A percentile compares a stretch with the other conserved stretches of the same genome.
phyloP scores from a whole-genome alignment of 2,888 invertebrate genomes.

The Sisyra nigra region DNA sequence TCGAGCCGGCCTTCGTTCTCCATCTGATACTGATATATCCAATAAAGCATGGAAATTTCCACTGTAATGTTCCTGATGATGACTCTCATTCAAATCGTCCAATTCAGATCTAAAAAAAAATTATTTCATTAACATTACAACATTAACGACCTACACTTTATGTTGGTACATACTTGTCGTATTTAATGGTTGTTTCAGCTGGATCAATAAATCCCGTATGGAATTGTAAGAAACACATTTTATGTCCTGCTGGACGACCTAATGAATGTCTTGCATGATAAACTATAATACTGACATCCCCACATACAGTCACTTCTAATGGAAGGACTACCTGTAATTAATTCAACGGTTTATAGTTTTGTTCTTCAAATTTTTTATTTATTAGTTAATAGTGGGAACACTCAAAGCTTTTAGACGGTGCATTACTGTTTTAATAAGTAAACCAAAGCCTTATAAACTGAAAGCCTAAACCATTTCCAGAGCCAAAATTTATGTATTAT shows the following conservation, averaged over 20 bases:
- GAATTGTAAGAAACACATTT: slow-evolving; percentile 75
- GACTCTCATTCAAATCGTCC: slow-evolving; percentile 60
- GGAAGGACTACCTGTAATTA: slow-evolving; percentile 34
- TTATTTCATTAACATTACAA: no score
- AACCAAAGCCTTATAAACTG: no score
- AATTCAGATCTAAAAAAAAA: slow-evolving; percentile 43
- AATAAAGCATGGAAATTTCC: slow-evolving; percentile 51
- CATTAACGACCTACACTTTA: no score
- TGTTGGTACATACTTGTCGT: slow-evolving; percentile 43
- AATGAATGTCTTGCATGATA: slow-evolving; percentile 79
- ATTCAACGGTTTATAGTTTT: no score
- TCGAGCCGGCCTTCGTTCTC: slow-evolving; percentile 46
- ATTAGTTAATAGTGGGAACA: no score
- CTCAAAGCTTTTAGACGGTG: no score
- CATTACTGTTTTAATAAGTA: no score
- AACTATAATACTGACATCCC: slow-evolving; percentile 69
- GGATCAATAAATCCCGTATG: slow-evolving; percentile 74
- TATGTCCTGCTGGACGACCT: slow-evolving; percentile 64
- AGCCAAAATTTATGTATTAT: no score
- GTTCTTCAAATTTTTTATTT: no score
- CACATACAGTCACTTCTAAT: slow-evolving; percentile 61
- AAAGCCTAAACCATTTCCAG: no score
- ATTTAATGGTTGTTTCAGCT: slow-evolving; percentile 58
- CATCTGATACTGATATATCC: slow-evolving; percentile 54
- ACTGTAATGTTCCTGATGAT: slow-evolving; percentile 42